Evolutionary conservation across 1,140 invertebrate species (phyloP).

Genomic region (Caerostris extrusa): DNA sequence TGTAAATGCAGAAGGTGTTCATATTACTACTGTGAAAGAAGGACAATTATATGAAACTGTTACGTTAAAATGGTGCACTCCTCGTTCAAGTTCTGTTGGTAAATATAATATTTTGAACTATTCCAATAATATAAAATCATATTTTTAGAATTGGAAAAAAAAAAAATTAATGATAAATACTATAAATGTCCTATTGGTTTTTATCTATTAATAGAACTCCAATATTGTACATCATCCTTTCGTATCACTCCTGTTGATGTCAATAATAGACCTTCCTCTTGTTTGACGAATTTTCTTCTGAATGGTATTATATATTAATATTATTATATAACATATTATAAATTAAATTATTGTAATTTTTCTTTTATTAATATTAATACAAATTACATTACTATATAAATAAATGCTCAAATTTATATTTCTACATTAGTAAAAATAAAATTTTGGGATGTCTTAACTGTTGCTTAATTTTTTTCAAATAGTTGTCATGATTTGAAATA

Average conservation of each 20-base stretch:
- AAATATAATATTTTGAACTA: slow-evolving; percentile 50
- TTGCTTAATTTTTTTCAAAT: no score
- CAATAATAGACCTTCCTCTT: slow-evolving; percentile 95
- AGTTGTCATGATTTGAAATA: no score
- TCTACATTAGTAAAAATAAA: no score
- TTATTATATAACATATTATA: neutral
- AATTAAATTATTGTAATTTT: neutral
- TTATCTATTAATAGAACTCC: slow-evolving; percentile 82
- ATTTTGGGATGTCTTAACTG: no score
- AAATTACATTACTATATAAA: neutral
- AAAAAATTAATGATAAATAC: neutral
- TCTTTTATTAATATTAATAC: neutral
- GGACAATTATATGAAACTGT: slow-evolving; percentile 88
- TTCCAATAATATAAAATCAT: neutral
- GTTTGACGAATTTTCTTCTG: slow-evolving; percentile 96
- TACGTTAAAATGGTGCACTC: slow-evolving; percentile 97
- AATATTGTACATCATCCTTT: slow-evolving; percentile 91
- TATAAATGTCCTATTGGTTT: neutral
- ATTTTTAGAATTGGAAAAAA: neutral
- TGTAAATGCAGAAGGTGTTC: slow-evolving; percentile 81
- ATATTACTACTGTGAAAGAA: slow-evolving; percentile 83
- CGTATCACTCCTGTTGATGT: slow-evolving; percentile 97
- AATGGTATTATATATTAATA: slow-evolving; percentile 85
- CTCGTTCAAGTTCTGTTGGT: slow-evolving; percentile 89
- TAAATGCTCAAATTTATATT: no score